Conservation (phyloP, 1,140 invertebrate genomes). For the Leptinotarsa undecemlineata region DNA sequence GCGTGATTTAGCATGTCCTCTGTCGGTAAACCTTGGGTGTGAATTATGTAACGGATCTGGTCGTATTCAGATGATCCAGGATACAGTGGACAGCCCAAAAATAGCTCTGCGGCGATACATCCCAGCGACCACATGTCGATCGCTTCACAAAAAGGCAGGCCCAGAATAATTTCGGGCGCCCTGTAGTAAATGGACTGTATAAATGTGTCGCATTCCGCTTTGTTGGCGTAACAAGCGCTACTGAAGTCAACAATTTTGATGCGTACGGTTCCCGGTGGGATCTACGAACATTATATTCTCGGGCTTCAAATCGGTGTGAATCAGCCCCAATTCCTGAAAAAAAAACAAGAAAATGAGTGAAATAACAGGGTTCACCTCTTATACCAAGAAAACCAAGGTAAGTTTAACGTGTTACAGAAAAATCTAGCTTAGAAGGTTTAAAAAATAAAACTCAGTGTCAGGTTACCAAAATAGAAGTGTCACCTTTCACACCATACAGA, state of each 20-base stretch:
- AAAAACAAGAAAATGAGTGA: slow-evolving; percentile 29
- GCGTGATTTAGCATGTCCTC: slow-evolving; percentile 98
- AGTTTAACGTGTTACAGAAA: no score
- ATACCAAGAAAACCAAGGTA: no score
- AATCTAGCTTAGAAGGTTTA: no score
- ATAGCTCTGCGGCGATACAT: slow-evolving; percentile 98
- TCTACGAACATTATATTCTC: slow-evolving; percentile 99
- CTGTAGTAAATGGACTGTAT: slow-evolving; percentile 97
- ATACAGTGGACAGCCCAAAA: slow-evolving; percentile 99
- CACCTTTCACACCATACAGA: no score
- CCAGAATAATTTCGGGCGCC: slow-evolving; percentile 98
- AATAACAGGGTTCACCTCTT: neutral
- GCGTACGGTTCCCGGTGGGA: slow-evolving; percentile 94
- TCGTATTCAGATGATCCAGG: slow-evolving; percentile 99
- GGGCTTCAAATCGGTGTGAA: slow-evolving; percentile 99
- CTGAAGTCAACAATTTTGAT: slow-evolving; percentile 99
- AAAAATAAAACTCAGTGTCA: no score
- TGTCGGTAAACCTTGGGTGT: slow-evolving; percentile 89
- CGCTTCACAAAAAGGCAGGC: slow-evolving; percentile 97
- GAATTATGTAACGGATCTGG: slow-evolving; percentile 91
- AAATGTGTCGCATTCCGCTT: slow-evolving; percentile 99
- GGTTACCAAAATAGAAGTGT: no score
- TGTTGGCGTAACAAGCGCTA: slow-evolving; percentile 97
- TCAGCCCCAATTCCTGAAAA: slow-evolving; percentile 91
- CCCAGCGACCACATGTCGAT: slow-evolving; percentile 99